phyloP scores from a whole-genome alignment of 2,888 invertebrate genomes.

The Campaea margaritaria region DNA sequence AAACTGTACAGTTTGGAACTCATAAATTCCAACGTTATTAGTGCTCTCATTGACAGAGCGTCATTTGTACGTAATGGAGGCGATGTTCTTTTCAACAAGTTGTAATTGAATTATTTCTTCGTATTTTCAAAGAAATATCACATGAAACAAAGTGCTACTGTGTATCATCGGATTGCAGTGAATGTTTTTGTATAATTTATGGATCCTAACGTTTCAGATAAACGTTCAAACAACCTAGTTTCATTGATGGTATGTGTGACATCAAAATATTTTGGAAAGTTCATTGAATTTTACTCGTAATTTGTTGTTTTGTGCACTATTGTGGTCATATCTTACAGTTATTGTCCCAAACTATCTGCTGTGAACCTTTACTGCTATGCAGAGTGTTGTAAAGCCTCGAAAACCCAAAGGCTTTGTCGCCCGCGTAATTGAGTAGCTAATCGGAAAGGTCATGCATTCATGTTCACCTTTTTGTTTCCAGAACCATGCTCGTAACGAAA shows the following conservation, averaged over 20 bases:
- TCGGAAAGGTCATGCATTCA: conserved; percentile 83
- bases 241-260: conserved; percentile 82
- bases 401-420: conserved; percentile 76
- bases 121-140: conserved; percentile 65
- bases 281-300: conserved; percentile 58
- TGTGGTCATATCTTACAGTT: conserved; percentile 40
- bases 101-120: conserved; percentile 63
- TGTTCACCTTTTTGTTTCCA: conserved; percentile 75
- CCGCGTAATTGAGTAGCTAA: conserved; percentile 84
- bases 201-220: conserved; percentile 62
- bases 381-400: conserved; percentile 39
- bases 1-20: neutral
- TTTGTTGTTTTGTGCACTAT: conserved; percentile 41
- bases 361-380: conserved; percentile 25
- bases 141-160: conserved; percentile 63
- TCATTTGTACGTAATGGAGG: conserved; percentile 89
- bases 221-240: conserved; percentile 73
- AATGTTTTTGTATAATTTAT: conserved; percentile 63
- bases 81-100: conserved; percentile 74
- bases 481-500: conserved; percentile 58
- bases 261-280: conserved; percentile 87
- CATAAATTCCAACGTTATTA: conserved; percentile 68
- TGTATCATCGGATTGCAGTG: conserved; percentile 72
- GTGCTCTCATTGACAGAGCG: conserved; percentile 82
- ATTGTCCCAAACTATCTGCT: conserved; percentile 33